Percentiles rank a stretch among this genome's conserved stretches.
Evolutionary conservation across 2,113 vertebrate species (phyloP).

Genomic region (Myodes glareolus): DNA sequence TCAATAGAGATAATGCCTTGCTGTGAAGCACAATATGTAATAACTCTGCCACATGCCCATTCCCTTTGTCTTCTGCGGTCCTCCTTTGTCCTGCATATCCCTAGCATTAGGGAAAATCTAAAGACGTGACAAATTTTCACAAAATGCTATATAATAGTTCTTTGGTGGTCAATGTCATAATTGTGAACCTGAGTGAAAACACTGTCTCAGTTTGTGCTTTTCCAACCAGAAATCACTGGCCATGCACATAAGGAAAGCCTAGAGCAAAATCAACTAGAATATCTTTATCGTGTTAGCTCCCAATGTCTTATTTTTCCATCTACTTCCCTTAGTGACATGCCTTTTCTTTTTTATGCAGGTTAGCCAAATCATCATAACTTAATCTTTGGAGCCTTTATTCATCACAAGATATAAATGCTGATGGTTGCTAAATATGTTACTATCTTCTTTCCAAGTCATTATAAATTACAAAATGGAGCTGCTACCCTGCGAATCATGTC

Average conservation of each 20-base stretch:
- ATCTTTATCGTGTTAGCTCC: not conserved
- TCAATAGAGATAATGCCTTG: constrained; percentile 36
- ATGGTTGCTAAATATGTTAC: not conserved
- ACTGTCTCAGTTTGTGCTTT: constrained; percentile 34
- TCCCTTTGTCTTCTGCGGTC: constrained; percentile 50
- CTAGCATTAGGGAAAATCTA: not conserved
- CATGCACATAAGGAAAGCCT: not conserved
- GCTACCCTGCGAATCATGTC: not conserved
- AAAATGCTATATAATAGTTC: not conserved
- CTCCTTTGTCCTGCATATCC: constrained; percentile 52
- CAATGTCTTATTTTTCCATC: not conserved
- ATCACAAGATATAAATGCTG: not conserved
- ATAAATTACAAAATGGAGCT: constrained; percentile 36
- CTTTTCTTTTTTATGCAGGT: not conserved
- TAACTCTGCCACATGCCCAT: constrained; percentile 25
- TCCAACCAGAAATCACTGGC: not conserved
- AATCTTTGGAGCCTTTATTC: constrained; percentile 22
- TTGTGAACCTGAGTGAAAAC: not conserved
- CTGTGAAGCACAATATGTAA: constrained; percentile 51
- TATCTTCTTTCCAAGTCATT: constrained; percentile 33
- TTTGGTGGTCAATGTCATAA: not conserved
- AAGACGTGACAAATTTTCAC: constrained; percentile 31
- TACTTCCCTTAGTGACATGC: not conserved
- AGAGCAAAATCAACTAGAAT: constrained; percentile 28
- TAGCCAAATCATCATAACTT: constrained; percentile 20